A percentile compares a stretch with the other conserved stretches of the same genome.
phyloP scores from a whole-genome alignment of 2,797 vertebrate species.

The Enteromius afrohamiltoni region DNA sequence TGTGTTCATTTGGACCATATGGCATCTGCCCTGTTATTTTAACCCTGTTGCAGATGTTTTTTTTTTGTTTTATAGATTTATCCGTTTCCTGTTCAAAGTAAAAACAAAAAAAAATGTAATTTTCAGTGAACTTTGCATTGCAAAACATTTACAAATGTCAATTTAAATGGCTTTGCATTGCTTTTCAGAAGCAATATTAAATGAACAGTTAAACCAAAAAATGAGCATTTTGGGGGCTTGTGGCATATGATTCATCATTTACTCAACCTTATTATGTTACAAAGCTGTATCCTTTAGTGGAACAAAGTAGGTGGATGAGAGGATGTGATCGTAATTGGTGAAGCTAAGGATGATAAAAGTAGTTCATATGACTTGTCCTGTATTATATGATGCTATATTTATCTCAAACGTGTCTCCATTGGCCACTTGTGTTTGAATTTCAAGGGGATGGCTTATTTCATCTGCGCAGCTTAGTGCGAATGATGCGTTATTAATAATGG shows the following conservation, averaged over 20 bases:
- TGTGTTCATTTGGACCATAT: neutral
- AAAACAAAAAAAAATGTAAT: neutral
- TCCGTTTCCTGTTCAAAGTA: neutral
- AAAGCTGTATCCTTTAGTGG: neutral
- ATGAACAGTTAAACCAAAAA: neutral
- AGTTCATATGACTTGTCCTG: neutral
- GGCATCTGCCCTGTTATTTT: neutral
- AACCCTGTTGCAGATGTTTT: neutral
- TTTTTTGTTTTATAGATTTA: neutral
- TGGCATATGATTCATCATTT: neutral
- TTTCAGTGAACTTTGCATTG: neutral
- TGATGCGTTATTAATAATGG: neutral
- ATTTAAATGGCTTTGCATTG: neutral
- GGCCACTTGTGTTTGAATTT: neutral
- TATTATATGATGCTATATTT: neutral
- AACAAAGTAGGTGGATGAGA: neutral
- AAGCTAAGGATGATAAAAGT: neutral
- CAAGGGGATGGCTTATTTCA: neutral
- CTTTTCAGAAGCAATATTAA: neutral
- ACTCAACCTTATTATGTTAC: neutral
- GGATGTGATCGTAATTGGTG: neutral
- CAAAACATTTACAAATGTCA: neutral
- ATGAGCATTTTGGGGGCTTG: neutral
- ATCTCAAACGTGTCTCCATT: neutral
- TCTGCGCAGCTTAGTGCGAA: neutral